These are phyloP conservation scores for Peribatodes rhomboidaria DNA, from an alignment of 2,888 invertebrate genomes.

Conservation along the genomic window DNA sequence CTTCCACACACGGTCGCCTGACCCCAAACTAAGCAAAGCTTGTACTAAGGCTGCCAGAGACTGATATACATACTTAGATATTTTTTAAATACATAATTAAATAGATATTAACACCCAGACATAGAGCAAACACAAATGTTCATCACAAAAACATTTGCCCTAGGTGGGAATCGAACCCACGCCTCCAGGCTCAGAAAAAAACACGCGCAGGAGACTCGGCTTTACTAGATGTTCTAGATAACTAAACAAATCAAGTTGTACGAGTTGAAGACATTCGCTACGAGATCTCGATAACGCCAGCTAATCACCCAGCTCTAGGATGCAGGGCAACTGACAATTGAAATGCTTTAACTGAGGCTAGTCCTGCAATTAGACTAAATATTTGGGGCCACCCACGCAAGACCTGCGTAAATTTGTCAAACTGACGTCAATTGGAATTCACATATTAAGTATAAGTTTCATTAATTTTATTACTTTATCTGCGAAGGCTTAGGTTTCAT, in stretches of 20 bases:
- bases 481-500: background rate
- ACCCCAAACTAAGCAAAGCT: too few relatives aligned
- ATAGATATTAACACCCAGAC: too few relatives aligned
- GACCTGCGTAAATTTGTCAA: constrained; percentile 36
- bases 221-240: constrained; percentile 5
- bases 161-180: too few relatives aligned
- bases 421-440: constrained; percentile 19
- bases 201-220: too few relatives aligned
- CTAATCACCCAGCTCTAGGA: constrained; percentile 30
- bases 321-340: constrained; percentile 34
- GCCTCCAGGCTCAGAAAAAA: too few relatives aligned
- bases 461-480: constrained; percentile 16
- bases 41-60: too few relatives aligned
- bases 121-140: too few relatives aligned
- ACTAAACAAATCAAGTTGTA: constrained; percentile 28
- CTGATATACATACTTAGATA: too few relatives aligned
- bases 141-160: too few relatives aligned
- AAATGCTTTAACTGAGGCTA: constrained; percentile 32
- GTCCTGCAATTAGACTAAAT: constrained; percentile 50
- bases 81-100: too few relatives aligned
- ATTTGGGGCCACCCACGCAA: constrained; percentile 62
- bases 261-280: constrained; percentile 33
- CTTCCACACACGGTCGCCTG: too few relatives aligned
- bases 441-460: constrained; percentile 10
- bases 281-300: constrained; percentile 30